Conservation (phyloP, 2,113 vertebrate genomes). For the Alexandromys fortis region DNA sequence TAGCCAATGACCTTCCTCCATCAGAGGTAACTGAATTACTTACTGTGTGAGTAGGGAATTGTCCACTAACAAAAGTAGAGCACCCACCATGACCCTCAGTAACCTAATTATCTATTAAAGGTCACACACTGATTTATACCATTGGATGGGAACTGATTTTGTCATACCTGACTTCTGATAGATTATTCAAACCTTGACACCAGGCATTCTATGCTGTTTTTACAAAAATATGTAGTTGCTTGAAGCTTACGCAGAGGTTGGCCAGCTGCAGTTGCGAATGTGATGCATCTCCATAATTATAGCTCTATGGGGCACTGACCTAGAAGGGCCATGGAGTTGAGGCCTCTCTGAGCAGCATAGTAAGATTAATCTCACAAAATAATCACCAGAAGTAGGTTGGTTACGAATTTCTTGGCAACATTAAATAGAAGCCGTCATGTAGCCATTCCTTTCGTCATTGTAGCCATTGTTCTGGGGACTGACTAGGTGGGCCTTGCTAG, state of each 20-base stretch:
- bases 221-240: constrained; percentile 9
- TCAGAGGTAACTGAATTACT: neutral
- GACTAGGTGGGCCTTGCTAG: neutral
- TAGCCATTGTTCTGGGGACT: neutral
- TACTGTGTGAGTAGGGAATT: neutral
- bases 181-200: neutral
- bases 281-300: neutral
- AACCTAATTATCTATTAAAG: neutral
- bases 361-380: neutral
- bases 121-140: neutral
- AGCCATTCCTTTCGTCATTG: neutral
- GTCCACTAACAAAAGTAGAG: neutral
- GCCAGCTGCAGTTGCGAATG: neutral
- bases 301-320: neutral
- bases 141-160: neutral
- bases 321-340: neutral
- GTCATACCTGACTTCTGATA: neutral
- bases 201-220: constrained; percentile 31
- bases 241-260: neutral
- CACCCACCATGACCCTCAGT: neutral
- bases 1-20: too few relatives aligned
- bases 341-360: neutral
- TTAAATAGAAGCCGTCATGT: neutral
- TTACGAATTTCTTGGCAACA: constrained; percentile 37
- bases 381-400: neutral